Evolutionary conservation across 2,113 vertebrate genomes (phyloP), one percentile per base, ranked within the genome.

Genomic region (Tyto alba): DNA sequence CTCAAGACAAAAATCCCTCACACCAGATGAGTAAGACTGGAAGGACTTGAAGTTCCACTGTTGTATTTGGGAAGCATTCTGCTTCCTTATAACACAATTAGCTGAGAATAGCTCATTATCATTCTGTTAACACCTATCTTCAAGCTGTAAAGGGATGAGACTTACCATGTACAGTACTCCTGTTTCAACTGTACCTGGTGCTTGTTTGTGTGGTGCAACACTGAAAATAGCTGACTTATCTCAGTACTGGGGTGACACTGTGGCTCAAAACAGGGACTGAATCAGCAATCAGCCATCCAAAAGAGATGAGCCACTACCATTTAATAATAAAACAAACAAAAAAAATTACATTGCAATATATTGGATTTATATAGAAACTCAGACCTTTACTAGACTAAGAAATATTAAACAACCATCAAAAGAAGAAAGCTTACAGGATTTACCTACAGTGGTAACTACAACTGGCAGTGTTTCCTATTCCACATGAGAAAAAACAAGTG

Each of bases 221-320:
- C 89, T 53, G 91, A 92, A 95, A 96, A 93, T 48, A 94, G 63
- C 62, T 6, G 23, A 62, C 41, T 85, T 94, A 83, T 50, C 94
- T 89, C 66, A 56, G 43, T 3, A 13, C 11, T 13, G n/a, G 25
- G 47, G 47, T 80, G 78, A 91, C 59, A 38, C 20, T 2, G 26
- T 8, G 23, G 59, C 89, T 95, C 84, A 91, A 92, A 83, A 76
- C 27, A 36, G 64, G 32, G 25, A 60, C 63, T 75, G 84, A 56
- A 84, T 73, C 83, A 92, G 75, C 72, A 66, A 53, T 29, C 68
- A 90, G n/a, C 56, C 75, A 47, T 29, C 43, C 80, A 43, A 47
- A 41, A 52, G 45, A 75, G 27, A 76, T 9, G 3, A 93, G 57
- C 8, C 36, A 22, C 6, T 34, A 36, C 26, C 32, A 19, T 59